These are phyloP conservation scores for Pangasius larnaudii DNA, from an alignment of 2,797 vertebrate genomes.

Conservation along the genomic window DNA sequence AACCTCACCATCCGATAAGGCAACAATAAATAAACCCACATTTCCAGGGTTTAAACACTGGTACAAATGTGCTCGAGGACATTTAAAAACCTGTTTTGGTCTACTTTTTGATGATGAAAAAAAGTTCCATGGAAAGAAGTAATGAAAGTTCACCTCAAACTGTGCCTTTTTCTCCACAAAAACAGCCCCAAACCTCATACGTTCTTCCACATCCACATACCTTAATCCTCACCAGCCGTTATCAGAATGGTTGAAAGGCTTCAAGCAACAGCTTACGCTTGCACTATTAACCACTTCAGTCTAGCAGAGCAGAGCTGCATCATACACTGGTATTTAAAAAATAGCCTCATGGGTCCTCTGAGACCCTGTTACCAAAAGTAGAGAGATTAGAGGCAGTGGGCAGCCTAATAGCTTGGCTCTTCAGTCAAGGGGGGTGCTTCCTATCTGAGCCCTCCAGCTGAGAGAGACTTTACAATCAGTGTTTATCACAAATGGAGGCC, in stretches of 20 bases:
- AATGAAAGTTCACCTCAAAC: constrained; percentile 14
- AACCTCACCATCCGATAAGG: neutral
- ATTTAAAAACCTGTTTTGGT: neutral
- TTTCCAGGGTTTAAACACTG: neutral
- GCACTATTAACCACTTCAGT: constrained; percentile 73
- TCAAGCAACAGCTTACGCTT: constrained; percentile 70
- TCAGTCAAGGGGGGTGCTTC: constrained; percentile 65
- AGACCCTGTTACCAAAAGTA: constrained; percentile 64
- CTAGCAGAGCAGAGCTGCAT: constrained; percentile 63
- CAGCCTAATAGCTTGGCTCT: constrained; percentile 67
- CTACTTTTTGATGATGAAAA: neutral
- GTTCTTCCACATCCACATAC: constrained; percentile 65
- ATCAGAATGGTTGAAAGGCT: constrained; percentile 71
- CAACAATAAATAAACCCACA: neutral
- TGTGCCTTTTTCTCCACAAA: constrained; percentile 57
- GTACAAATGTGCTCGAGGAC: neutral
- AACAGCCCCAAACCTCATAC: constrained; percentile 60
- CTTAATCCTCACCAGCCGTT: constrained; percentile 70
- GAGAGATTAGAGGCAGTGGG: constrained; percentile 62
- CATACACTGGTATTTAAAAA: constrained; percentile 41
- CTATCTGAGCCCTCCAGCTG: constrained; percentile 64
- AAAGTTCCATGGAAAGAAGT: constrained; percentile 2
- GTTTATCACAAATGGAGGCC: constrained; percentile 62
- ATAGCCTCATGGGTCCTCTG: constrained; percentile 54
- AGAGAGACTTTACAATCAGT: constrained; percentile 61